These are phyloP conservation scores for Proctacanthus coquilletti DNA, from an alignment of 1,140 invertebrate genomes.

Conservation along the genomic window DNA sequence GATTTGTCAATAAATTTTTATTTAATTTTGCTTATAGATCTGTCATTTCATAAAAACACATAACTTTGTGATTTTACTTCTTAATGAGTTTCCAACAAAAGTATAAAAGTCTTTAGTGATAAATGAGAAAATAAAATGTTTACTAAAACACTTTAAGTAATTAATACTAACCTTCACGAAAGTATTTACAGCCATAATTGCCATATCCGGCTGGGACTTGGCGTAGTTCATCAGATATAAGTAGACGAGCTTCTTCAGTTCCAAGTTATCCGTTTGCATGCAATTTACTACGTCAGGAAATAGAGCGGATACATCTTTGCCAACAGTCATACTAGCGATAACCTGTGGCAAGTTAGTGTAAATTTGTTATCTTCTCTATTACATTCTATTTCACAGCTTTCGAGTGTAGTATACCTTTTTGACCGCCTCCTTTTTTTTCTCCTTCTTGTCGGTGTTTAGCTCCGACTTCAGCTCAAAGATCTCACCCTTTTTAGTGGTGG, in stretches of 20 bases:
- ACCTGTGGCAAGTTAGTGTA: constrained; percentile 40
- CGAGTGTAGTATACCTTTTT: constrained; percentile 61
- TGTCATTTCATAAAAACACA: too few species aligned
- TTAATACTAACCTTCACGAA: constrained; percentile 91
- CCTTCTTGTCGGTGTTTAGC: constrained; percentile 98
- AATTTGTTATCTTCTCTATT: neutral
- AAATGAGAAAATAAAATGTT: too few species aligned
- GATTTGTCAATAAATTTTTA: too few species aligned
- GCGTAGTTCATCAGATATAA: constrained; percentile 99
- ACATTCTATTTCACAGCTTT: neutral
- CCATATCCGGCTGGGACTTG: constrained; percentile 99
- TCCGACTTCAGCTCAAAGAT: constrained; percentile 99
- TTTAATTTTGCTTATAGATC: neutral
- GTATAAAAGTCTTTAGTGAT: too few species aligned
- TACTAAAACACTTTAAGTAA: too few species aligned
- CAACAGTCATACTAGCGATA: constrained; percentile 99
- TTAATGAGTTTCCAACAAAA: too few species aligned
- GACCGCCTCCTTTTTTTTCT: constrained; percentile 98
- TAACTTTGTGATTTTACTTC: neutral
- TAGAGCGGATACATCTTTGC: constrained; percentile 86
- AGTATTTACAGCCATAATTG: constrained; percentile 99
- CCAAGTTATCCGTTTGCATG: constrained; percentile 99
- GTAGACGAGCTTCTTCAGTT: constrained; percentile 98
- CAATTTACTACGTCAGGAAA: constrained; percentile 99
- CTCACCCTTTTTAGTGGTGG: constrained; percentile 98